A percentile compares a stretch with the other conserved stretches of the same genome.
Conservation (phyloP, 2,797 vertebrate genomes). For the Acipenser transmontanus region DNA sequence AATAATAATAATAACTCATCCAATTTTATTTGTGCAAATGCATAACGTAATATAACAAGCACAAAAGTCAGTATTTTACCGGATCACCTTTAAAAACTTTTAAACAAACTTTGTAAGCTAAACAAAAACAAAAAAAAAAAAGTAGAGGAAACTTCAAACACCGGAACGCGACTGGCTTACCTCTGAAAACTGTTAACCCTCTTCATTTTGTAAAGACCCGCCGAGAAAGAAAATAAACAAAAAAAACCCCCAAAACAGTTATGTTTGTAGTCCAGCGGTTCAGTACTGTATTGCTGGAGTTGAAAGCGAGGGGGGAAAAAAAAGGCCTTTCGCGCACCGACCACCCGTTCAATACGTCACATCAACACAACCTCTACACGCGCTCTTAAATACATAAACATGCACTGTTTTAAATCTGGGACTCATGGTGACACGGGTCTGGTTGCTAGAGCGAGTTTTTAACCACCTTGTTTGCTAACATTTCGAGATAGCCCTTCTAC, state of each 20-base stretch:
- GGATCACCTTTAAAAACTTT: neutral
- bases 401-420: conserved; percentile 49
- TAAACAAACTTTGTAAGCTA: neutral
- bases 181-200: conserved; percentile 54
- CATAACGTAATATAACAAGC: neutral
- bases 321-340: conserved; percentile 14
- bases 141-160: no score
- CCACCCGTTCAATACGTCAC: conserved; percentile 8
- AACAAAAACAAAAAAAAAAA: neutral
- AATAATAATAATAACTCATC: neutral
- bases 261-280: neutral
- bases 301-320: neutral
- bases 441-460: conserved; percentile 4
- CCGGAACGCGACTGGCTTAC: conserved; percentile 35
- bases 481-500: conserved; percentile 11
- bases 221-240: neutral
- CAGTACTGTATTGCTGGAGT: conserved; percentile 17
- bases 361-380: conserved; percentile 7
- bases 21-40: neutral
- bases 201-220: conserved; percentile 43
- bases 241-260: neutral
- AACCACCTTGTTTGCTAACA: conserved; percentile 25
- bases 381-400: conserved; percentile 19
- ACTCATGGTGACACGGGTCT: conserved; percentile 44
- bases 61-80: neutral